These are phyloP conservation scores for Melanotaenia boesemani DNA, from an alignment of 2,797 vertebrate genomes.

Conservation along the genomic window DNA sequence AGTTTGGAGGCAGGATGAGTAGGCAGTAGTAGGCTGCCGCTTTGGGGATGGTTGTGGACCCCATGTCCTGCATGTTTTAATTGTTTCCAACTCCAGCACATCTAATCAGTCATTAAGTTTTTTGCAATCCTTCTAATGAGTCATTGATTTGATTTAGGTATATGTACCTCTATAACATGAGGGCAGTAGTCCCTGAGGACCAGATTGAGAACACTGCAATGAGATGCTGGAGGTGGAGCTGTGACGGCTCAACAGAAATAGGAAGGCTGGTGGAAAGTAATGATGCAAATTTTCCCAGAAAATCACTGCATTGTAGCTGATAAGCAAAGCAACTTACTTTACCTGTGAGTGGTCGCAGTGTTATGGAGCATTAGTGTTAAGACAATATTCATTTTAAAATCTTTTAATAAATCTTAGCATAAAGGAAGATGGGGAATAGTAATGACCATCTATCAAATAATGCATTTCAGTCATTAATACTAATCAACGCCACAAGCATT, in stretches of 20 bases:
- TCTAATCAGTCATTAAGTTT: not conserved
- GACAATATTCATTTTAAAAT: not conserved
- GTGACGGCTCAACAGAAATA: not conserved
- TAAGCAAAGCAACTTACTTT: not conserved
- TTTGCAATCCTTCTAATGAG: too few species aligned
- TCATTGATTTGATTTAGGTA: not conserved
- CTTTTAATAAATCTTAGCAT: not conserved
- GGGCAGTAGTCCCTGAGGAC: too few species aligned
- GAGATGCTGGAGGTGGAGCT: not conserved
- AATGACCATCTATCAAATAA: not conserved
- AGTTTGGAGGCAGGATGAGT: not conserved
- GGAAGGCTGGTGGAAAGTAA: not conserved
- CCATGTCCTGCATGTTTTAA: too few species aligned
- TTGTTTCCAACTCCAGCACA: too few species aligned
- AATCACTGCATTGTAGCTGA: not conserved
- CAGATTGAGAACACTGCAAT: not conserved
- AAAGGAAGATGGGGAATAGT: not conserved
- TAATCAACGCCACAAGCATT: not conserved
- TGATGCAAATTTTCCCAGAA: not conserved
- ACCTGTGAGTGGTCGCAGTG: not conserved
- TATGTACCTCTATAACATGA: too few species aligned
- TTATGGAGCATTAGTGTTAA: not conserved
- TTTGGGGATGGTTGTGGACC: too few species aligned
- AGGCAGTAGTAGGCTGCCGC: not conserved
- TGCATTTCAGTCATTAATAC: not conserved